Evolutionary conservation across 2,888 invertebrate species (phyloP).

Genomic region (Crocallis elinguaria): DNA sequence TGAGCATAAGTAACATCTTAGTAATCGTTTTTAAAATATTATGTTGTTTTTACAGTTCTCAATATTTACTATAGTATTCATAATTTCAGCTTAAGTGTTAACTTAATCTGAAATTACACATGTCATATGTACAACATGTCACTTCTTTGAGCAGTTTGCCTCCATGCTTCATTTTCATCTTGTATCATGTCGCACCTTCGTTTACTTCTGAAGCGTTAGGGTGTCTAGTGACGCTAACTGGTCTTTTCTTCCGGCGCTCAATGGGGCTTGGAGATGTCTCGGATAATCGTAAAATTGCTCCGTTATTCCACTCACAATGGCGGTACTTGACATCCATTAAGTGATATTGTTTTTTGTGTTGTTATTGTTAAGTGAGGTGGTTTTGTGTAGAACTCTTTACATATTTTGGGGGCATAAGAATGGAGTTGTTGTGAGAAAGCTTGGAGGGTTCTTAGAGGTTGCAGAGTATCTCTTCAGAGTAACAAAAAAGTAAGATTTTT

Average conservation of each 20-base stretch:
- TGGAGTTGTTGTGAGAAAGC: conserved; percentile 3
- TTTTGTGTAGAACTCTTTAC: conserved; percentile 15
- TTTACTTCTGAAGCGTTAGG: background rate
- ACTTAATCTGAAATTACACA: background rate
- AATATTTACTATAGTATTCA: too few relatives aligned
- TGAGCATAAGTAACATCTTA: too few relatives aligned
- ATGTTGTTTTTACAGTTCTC: too few relatives aligned
- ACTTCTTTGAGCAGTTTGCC: too few relatives aligned
- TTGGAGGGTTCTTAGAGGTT: background rate
- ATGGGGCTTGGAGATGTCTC: conserved; percentile 43
- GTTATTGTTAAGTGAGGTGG: conserved; percentile 28
- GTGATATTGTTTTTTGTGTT: conserved; percentile 39
- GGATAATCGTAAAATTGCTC: conserved; percentile 57
- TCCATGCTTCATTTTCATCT: too few relatives aligned
- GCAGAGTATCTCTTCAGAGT: background rate
- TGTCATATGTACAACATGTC: background rate
- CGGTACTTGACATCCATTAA: conserved; percentile 36
- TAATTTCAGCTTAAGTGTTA: background rate
- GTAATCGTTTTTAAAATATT: too few relatives aligned
- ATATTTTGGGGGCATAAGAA: conserved; percentile 18
- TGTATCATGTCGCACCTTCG: too few relatives aligned
- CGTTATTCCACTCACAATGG: conserved; percentile 42
- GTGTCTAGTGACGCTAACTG: background rate
- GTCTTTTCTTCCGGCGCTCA: conserved; percentile 41
- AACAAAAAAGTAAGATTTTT: too few relatives aligned